Base-by-base conservation (phyloP, 2,888 invertebrate genomes). In the Sminthurinus aureus region DNA sequence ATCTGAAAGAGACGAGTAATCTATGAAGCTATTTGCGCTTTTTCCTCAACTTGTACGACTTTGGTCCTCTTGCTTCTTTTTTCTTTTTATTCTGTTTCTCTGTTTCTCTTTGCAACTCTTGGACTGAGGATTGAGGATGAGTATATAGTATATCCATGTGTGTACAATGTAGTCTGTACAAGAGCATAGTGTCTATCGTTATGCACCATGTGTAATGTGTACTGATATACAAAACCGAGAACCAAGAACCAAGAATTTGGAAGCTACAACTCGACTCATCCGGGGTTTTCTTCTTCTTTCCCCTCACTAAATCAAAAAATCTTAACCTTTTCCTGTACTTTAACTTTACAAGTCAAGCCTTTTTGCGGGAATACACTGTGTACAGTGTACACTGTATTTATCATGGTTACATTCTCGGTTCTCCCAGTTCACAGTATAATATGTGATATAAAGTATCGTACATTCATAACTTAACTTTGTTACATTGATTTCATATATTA, bases 291-390 rank as follows among this genome's bases (percentile, higher is more conserved):
- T 22, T 69, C 69, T 1, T 69, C 69, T 20, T 69, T 69, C n/a
- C 69, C 69, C 69, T 11, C 69, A 69, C 22, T 69, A 71, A 71
- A 71, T 71, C 71, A 71, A 71, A 71, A 64, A 69, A 69, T 69
- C 69, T 22, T 22, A 69, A 71, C 26, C 71, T 71, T 71, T 71
- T 71, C 71, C 71, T 71, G 71, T 71, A 22, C 71, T 24, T 24
- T 71, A 24, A 24, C 26, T 71, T 71, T 24, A 71, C 71, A 24
- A 22, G 13, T 15, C 71, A 71, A 71, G 71, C 24, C 69, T 69
- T n/a, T 69, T 22, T 64, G 9, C 64, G 38, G 38, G 38, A 38
- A 38, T 38, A 6, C 38, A 4, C 38, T 38, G 38, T 38, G n/a
- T n/a, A 15, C 20, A 67, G 67, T 67, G n/a, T 0, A n/a, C n/a